These are phyloP conservation scores for Pelmatolapia mariae DNA, from an alignment of 2,113 vertebrate genomes.

Conservation along the genomic window DNA sequence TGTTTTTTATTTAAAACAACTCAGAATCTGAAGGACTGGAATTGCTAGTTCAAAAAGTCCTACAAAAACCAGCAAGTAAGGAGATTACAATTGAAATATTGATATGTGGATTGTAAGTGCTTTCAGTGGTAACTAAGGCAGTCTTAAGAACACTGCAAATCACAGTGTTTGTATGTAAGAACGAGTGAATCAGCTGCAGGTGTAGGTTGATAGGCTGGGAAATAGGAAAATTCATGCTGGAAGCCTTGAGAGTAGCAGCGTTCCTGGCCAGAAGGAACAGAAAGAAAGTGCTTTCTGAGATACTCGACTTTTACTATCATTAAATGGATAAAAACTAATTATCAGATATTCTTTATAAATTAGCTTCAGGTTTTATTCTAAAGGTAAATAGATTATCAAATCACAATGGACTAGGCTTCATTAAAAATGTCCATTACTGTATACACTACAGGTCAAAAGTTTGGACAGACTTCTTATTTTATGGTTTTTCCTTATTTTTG, in stretches of 20 bases:
- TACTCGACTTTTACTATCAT: background rate
- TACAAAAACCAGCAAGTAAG: background rate
- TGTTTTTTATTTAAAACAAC: background rate
- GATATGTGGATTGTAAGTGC: background rate
- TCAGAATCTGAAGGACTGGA: background rate
- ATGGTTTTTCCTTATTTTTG: background rate
- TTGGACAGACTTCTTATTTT: background rate
- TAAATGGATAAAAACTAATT: background rate
- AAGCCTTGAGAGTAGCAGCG: conserved; percentile 67
- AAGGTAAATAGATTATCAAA: background rate
- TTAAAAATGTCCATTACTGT: background rate
- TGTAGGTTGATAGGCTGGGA: conserved; percentile 76
- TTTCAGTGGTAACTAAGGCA: conserved; percentile 5
- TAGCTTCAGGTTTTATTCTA: background rate
- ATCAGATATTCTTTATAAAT: background rate
- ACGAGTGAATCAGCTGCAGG: conserved; percentile 96
- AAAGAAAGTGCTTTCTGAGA: background rate
- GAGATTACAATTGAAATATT: background rate
- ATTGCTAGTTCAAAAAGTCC: background rate
- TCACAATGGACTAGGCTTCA: background rate
- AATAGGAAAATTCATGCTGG: conserved; percentile 83
- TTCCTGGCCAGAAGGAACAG: background rate
- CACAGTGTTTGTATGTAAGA: conserved; percentile 91
- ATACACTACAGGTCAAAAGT: background rate
- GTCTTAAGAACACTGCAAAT: conserved; percentile 91